Evolutionary conservation across 2,113 vertebrate genomes (phyloP), one percentile per base, ranked within the genome.

Genomic region (Mustela lutreola): DNA sequence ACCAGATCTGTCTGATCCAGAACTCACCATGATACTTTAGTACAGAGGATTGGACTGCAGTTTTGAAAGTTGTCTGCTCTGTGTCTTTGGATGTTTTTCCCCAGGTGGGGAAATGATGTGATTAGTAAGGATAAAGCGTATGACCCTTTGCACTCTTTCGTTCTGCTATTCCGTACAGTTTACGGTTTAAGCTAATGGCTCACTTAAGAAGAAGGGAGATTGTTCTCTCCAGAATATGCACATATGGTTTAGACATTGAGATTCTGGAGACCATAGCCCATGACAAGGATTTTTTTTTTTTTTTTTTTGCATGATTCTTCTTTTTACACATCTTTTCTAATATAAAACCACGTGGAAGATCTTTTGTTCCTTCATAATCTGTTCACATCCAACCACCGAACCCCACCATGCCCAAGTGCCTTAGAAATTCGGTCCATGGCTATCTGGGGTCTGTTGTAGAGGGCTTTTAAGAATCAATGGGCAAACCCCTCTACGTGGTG

Each of bases 281-380:
- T n/a, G 22, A 42, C 11, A 53, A 39, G 67, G 42, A 87, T 63
- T 63, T 53, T 71, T 56, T 73, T 82, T 39, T 39, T 21, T 48
- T 60, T 26, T 62, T 63, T 65, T 65, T 73, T 63, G 6, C 33
- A 5, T 15, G 19, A 39, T 63, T 87, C 0, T 75, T 83, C 9
- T n/a, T 83, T 95, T 95, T 50, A 62, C 1, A 78, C 65, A 58
- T 93, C 24, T 45, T n/a, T 90, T 87, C 75, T 31, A 84, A 76
- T 58, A 50, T 24, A 33, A 81, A 96, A 67, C 39, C n/a, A 15
- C 4, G 16, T 48, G 28, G 76, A 95, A 5, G 16, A 50, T n/a
- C 84, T 92, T 96, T 92, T 95, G 75, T 94, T 97, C 60, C 92
- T 93, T 84, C 28, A 33, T 53, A 67, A 84, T 96, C 84, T 82